Evolutionary conservation across 2,888 invertebrate genomes (phyloP).

Genomic region (Onthophagus sagittarius): DNA sequence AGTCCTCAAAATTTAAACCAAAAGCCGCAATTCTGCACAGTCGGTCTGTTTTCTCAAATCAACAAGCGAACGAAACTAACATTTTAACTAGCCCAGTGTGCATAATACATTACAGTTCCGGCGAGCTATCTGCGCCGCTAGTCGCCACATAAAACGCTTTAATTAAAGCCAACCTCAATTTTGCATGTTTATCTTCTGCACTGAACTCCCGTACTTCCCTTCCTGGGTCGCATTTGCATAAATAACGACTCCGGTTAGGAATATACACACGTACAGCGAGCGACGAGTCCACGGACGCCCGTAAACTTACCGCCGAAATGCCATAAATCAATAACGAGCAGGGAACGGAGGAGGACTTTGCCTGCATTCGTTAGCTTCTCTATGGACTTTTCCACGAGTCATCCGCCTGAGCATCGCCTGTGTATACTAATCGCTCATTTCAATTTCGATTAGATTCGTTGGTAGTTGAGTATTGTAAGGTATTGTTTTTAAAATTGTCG

Average conservation of each 20-base stretch:
- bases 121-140: slow-evolving; percentile 9
- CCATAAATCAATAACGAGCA: slow-evolving; percentile 2
- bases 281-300: slow-evolving; percentile 2
- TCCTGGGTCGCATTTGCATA: slow-evolving; percentile 9
- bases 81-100: slow-evolving; percentile 2
- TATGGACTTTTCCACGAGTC: not conserved
- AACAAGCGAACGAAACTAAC: slow-evolving; percentile 5
- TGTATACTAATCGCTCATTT: not conserved
- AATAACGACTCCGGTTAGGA: slow-evolving; percentile 10
- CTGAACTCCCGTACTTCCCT: slow-evolving; percentile 11
- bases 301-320: slow-evolving; percentile 2
- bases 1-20: not conserved
- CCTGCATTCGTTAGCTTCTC: not conserved
- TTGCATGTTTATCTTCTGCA: slow-evolving; percentile 12
- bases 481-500: too few species aligned
- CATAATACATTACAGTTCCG: slow-evolving; percentile 11
- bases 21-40: not conserved
- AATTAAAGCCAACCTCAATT: slow-evolving; percentile 12
- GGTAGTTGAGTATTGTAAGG: not conserved
- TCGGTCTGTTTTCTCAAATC: not conserved
- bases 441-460: not conserved
- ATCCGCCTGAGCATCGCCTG: not conserved
- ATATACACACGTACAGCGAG: slow-evolving; percentile 9
- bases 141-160: slow-evolving; percentile 12
- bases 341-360: not conserved